Conservation (phyloP, 2,113 vertebrate genomes). For the Nycticebus coucang region DNA sequence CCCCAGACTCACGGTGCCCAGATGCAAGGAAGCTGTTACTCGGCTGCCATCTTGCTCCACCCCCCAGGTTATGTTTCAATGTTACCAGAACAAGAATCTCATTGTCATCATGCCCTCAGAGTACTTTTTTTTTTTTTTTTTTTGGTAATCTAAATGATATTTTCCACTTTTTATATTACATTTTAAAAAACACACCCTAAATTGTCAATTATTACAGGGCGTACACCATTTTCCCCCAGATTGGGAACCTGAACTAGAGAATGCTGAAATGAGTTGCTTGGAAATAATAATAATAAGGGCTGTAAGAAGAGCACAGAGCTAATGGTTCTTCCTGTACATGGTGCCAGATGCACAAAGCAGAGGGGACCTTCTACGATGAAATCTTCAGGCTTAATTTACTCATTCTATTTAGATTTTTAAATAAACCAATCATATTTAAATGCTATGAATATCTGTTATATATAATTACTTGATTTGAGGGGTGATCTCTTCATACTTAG, state of each 20-base stretch:
- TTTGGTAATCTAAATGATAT: background rate
- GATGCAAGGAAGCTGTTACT: too few species aligned
- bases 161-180: slow-evolving; percentile 4
- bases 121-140: background rate
- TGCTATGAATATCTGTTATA: background rate
- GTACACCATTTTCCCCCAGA: background rate
- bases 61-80: background rate
- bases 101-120: background rate
- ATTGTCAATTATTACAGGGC: background rate
- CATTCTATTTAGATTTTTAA: background rate
- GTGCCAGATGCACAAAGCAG: background rate
- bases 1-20: too few species aligned
- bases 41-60: too few species aligned
- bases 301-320: background rate
- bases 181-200: background rate
- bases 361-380: background rate
- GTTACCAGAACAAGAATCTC: background rate
- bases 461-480: background rate
- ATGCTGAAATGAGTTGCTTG: background rate
- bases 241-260: background rate
- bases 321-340: background rate
- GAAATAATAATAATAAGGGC: background rate
- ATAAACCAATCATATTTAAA: background rate
- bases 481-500: background rate
- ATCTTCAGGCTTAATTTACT: slow-evolving; percentile 28